These are phyloP conservation scores for Hormaphis cornu DNA, from an alignment of 1,140 invertebrate species.

Conservation along the genomic window DNA sequence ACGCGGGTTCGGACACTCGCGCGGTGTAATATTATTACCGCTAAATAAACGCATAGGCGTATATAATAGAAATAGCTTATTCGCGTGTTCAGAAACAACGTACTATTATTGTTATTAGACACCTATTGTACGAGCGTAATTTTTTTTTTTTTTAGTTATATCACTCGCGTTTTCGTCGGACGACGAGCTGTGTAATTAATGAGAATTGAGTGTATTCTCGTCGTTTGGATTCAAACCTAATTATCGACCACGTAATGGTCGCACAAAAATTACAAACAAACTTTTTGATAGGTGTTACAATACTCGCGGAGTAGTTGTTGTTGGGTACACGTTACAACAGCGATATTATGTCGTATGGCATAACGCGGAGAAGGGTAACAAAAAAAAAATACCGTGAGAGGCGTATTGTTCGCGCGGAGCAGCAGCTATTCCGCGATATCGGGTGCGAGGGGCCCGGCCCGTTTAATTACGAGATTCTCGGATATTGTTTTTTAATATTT, in stretches of 20 bases:
- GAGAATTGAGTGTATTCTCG: neutral
- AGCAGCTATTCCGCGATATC: neutral
- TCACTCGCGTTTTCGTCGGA: neutral
- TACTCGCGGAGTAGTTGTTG: neutral
- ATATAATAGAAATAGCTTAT: too few species aligned
- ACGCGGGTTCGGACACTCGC: too few species aligned
- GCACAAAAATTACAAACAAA: neutral
- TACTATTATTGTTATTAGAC: too few species aligned
- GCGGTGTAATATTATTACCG: too few species aligned
- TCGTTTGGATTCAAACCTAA: neutral
- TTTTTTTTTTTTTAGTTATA: neutral
- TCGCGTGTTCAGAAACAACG: too few species aligned
- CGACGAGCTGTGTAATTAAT: neutral
- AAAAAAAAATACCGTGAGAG: neutral
- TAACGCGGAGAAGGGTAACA: neutral
- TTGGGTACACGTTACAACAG: too few species aligned
- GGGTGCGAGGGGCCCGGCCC: neutral
- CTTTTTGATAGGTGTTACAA: neutral
- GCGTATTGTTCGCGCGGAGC: neutral
- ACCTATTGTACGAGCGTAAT: too few species aligned
- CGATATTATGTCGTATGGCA: too few species aligned
- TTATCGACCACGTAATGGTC: neutral
- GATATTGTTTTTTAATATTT: conserved; percentile 2
- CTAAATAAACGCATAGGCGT: too few species aligned
- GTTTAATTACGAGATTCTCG: conserved; percentile 4